Conservation (phyloP, 2,797 vertebrate genomes). For the Tiaroga cobitis region DNA sequence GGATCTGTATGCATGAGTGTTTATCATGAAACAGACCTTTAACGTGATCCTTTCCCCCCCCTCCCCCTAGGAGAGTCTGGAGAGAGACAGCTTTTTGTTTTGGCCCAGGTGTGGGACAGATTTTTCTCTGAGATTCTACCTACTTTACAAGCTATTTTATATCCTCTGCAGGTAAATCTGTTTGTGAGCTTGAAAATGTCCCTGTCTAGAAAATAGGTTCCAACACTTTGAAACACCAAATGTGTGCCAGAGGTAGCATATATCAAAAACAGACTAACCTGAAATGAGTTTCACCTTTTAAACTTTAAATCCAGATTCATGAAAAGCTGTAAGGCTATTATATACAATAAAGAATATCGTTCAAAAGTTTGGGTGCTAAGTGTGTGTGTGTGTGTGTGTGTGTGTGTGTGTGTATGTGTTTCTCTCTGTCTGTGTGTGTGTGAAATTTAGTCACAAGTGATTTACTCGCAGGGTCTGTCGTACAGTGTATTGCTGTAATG, state of each 20-base stretch:
- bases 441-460: background rate
- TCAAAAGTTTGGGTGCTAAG: background rate
- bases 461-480: background rate
- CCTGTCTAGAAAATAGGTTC: background rate
- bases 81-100: constrained; percentile 77
- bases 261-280: background rate
- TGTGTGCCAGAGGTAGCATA: background rate
- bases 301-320: background rate
- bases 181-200: background rate
- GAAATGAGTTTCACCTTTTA: background rate
- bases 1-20: background rate
- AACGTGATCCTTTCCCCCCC: background rate
- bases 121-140: constrained; percentile 87
- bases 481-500: background rate
- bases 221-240: background rate
- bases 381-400: no score
- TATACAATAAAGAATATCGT: background rate
- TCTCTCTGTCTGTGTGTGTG: no score
- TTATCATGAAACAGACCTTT: background rate
- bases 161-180: constrained; percentile 83
- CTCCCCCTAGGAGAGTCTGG: constrained; percentile 76
- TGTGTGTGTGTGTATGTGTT: no score
- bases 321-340: background rate
- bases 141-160: constrained; percentile 86
- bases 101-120: constrained; percentile 83